phyloP scores from a whole-genome alignment of 2,888 invertebrate species.

The Cephalotes varians region DNA sequence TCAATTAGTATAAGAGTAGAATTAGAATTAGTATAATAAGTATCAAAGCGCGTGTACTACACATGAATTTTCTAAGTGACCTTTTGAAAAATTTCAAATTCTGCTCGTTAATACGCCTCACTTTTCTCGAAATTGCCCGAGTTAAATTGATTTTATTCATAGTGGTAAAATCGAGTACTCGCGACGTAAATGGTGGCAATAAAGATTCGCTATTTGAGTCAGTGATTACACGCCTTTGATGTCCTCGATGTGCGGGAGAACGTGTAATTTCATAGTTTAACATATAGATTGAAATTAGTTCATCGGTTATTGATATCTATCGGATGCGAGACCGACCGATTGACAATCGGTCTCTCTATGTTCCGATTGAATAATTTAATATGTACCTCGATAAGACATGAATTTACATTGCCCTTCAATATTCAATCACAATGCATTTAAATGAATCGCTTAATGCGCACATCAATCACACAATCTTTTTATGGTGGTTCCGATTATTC shows the following conservation, averaged over 20 bases:
- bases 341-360: slow-evolving; percentile 38
- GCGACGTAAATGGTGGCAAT: not conserved
- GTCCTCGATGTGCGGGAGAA: not conserved
- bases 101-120: not conserved
- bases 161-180: not conserved
- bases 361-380: slow-evolving; percentile 51
- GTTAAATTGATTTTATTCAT: slow-evolving; percentile 1
- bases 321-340: slow-evolving; percentile 13
- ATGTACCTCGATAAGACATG: not conserved
- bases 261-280: slow-evolving; percentile 44
- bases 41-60: not conserved
- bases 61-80: not conserved
- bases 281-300: slow-evolving; percentile 58
- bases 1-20: too few relatives aligned
- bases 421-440: slow-evolving; percentile 16
- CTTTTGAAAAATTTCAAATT: not conserved
- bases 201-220: slow-evolving; percentile 2
- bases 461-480: not conserved
- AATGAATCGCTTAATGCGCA: not conserved
- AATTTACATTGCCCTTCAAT: slow-evolving; percentile 10
- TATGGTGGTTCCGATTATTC: not conserved
- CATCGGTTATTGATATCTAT: slow-evolving; percentile 32
- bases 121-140: not conserved
- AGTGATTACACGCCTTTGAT: slow-evolving; percentile 16
- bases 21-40: too few relatives aligned